Percentiles rank a stretch among this genome's conserved stretches.
phyloP scores from a whole-genome alignment of 2,797 vertebrate genomes.

The Thunnus albacares region DNA sequence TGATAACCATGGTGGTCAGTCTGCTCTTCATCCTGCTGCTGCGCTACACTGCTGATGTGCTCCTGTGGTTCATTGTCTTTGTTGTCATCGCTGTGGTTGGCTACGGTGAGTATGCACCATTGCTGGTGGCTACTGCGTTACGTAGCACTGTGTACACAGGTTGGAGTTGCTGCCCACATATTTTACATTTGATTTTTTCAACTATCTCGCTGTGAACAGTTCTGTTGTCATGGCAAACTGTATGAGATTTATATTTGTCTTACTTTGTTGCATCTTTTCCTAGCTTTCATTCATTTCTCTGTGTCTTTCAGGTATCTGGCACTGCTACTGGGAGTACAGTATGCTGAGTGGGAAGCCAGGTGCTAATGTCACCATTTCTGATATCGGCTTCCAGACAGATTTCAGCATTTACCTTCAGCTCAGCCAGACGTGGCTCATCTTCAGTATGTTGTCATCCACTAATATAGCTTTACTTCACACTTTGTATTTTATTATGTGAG shows the following conservation, averaged over 20 bases:
- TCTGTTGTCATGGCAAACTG: conserved; percentile 24
- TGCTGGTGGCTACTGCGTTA: background rate
- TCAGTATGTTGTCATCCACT: conserved; percentile 87
- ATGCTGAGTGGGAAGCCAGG: conserved; percentile 85
- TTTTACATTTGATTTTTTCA: conserved; percentile 7
- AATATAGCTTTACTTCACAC: background rate
- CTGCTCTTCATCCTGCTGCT: conserved; percentile 93
- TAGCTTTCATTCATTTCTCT: background rate
- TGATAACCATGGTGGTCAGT: conserved; percentile 93
- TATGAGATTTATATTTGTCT: background rate
- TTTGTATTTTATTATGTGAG: background rate
- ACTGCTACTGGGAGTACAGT: conserved; percentile 92
- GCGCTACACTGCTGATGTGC: conserved; percentile 91
- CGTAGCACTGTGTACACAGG: conserved; percentile 3
- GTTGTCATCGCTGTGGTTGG: conserved; percentile 89
- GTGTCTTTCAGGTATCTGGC: conserved; percentile 91
- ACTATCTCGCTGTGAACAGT: background rate
- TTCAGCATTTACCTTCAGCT: conserved; percentile 92
- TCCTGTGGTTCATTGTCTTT: conserved; percentile 94
- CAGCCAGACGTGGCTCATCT: conserved; percentile 94
- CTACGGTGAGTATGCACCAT: conserved; percentile 84
- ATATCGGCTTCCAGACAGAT: conserved; percentile 93
- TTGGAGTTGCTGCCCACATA: conserved; percentile 7
- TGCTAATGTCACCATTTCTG: conserved; percentile 88
- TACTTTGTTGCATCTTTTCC: background rate